Conservation (phyloP, 2,113 vertebrate species). For the Embiotoca jacksoni region DNA sequence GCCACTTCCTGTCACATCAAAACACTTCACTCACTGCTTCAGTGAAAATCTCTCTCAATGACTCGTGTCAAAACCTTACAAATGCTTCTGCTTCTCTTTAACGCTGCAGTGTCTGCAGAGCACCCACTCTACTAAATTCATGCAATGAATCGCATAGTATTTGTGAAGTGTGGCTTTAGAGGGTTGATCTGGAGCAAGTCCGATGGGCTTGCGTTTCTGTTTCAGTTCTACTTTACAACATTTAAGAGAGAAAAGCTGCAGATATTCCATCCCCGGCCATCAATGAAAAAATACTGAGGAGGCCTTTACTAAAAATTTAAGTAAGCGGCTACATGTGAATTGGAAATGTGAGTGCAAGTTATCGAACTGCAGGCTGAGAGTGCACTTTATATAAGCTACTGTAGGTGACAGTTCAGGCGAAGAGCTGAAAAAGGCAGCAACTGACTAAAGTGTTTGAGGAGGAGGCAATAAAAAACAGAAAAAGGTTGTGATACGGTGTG, state of each 20-base stretch:
- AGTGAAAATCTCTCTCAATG: slow-evolving; percentile 29
- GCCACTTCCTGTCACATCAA: slow-evolving; percentile 25
- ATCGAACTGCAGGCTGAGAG: slow-evolving; percentile 27
- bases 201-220: slow-evolving; percentile 19
- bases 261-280: slow-evolving; percentile 5
- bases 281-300: slow-evolving; percentile 22
- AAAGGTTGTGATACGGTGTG: slow-evolving; percentile 5
- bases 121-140: slow-evolving; percentile 2
- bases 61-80: slow-evolving; percentile 3
- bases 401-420: slow-evolving; percentile 48
- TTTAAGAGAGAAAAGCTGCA: slow-evolving; percentile 30
- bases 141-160: slow-evolving; percentile 2
- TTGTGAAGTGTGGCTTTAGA: slow-evolving; percentile 8
- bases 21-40: slow-evolving; percentile 16
- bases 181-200: slow-evolving; percentile 7
- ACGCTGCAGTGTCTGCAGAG: slow-evolving; percentile 2
- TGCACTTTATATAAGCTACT: slow-evolving; percentile 53
- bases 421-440: slow-evolving; percentile 43
- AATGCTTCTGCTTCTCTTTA: slow-evolving; percentile 20
- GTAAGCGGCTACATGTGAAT: slow-evolving; percentile 27
- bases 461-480: slow-evolving; percentile 39
- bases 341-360: slow-evolving; percentile 28
- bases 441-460: slow-evolving; percentile 54
- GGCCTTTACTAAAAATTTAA: slow-evolving; percentile 18
- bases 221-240: slow-evolving; percentile 28